Evolutionary conservation across 2,797 vertebrate genomes (phyloP).

Genomic region (Lagocephalus sceleratus): DNA sequence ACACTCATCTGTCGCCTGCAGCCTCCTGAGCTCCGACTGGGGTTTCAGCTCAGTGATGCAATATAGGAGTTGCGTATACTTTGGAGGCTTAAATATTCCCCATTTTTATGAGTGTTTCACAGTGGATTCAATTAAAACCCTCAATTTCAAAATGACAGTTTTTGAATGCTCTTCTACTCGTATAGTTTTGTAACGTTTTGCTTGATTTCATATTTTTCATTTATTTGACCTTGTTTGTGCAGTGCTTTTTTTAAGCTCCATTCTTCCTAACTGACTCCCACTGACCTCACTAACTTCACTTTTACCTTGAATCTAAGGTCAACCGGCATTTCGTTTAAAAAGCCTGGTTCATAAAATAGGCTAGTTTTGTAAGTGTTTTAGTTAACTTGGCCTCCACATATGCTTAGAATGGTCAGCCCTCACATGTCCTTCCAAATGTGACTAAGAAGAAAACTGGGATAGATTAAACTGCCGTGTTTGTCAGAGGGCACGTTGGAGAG

Average conservation of each 20-base stretch:
- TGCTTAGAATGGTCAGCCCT: not conserved
- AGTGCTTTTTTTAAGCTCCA: not conserved
- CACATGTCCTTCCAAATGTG: not conserved
- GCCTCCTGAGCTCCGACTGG: slow-evolving; percentile 29
- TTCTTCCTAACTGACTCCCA: too few species aligned
- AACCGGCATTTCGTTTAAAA: too few species aligned
- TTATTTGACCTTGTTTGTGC: too few species aligned
- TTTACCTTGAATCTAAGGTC: too few species aligned
- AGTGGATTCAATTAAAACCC: not conserved
- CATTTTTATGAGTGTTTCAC: slow-evolving; percentile 26
- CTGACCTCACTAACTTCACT: too few species aligned
- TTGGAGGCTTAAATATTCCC: slow-evolving; percentile 21
- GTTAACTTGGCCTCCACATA: not conserved
- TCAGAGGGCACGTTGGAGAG: not conserved
- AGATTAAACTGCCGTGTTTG: not conserved
- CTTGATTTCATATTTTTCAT: too few species aligned
- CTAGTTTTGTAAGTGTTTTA: too few species aligned
- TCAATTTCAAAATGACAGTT: slow-evolving; percentile 10
- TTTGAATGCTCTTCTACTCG: too few species aligned
- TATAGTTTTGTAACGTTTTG: too few species aligned
- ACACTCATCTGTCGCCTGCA: slow-evolving; percentile 26
- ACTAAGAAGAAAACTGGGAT: not conserved
- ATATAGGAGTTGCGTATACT: slow-evolving; percentile 30
- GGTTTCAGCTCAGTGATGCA: slow-evolving; percentile 41
- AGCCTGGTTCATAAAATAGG: too few species aligned